Conservation (phyloP, 1,140 invertebrate genomes). For the Cyphomyrmex costatus region DNA sequence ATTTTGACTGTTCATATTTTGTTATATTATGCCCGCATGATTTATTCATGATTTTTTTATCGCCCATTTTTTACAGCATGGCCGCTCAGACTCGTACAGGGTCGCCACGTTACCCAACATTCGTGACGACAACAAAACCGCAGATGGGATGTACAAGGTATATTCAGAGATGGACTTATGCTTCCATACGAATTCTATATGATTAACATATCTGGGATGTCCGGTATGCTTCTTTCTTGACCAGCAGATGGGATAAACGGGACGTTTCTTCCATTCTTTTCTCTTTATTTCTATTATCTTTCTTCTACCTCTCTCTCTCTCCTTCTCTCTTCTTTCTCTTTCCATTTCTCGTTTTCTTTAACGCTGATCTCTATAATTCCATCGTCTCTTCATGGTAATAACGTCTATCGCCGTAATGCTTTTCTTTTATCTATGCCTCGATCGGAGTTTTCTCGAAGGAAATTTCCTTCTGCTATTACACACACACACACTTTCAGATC, state of each 20-base stretch:
- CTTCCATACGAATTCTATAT: constrained; percentile 48
- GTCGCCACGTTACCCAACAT: constrained; percentile 95
- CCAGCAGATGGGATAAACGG: constrained; percentile 2
- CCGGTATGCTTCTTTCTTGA: constrained; percentile 38
- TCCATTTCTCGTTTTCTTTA: constrained; percentile 18
- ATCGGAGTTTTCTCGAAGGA: constrained; percentile 1
- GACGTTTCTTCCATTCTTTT: constrained; percentile 40
- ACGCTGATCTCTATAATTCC: not conserved
- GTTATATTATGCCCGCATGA: constrained; percentile 63
- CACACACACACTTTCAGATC: not conserved
- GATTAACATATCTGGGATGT: constrained; percentile 38
- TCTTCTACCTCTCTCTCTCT: not conserved
- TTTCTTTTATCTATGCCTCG: constrained; percentile 32
- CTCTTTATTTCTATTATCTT: not conserved
- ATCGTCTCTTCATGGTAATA: constrained; percentile 19
- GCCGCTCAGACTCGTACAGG: constrained; percentile 97
- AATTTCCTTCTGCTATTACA: constrained; percentile 1
- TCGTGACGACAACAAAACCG: constrained; percentile 97
- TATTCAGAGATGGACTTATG: constrained; percentile 84
- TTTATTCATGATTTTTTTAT: constrained; percentile 80
- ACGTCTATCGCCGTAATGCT: constrained; percentile 4
- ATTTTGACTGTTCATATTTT: constrained; percentile 65
- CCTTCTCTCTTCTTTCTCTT: not conserved
- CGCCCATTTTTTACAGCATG: constrained; percentile 90
- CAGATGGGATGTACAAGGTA: constrained; percentile 97